Percentiles rank a stretch among this genome's conserved stretches.
phyloP scores from a whole-genome alignment of 2,888 invertebrate genomes.

The Cephus pulcher region DNA sequence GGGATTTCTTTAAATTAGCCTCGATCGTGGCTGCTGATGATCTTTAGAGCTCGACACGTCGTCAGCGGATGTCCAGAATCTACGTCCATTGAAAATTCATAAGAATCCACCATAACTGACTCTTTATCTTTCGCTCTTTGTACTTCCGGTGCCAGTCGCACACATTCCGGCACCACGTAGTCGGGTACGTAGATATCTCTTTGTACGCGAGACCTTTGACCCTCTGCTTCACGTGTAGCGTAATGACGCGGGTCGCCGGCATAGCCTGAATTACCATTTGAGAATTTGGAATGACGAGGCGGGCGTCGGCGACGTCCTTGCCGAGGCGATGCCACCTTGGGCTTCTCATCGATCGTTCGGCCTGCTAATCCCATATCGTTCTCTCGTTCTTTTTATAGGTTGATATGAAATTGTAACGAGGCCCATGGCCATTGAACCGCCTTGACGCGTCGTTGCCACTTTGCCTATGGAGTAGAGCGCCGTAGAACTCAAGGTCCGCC shows the following conservation, averaged over 20 bases:
- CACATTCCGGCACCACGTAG: not conserved
- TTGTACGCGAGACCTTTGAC: not conserved
- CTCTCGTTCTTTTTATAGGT: constrained; percentile 30
- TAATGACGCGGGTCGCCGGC: not conserved
- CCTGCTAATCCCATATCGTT: not conserved
- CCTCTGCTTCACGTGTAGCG: not conserved
- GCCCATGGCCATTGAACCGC: constrained; percentile 2
- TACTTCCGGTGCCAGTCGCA: constrained; percentile 24
- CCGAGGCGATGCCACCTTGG: too few species aligned
- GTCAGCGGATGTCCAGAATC: not conserved
- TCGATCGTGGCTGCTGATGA: not conserved
- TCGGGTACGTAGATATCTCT: not conserved
- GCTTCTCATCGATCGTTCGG: not conserved
- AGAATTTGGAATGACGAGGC: not conserved
- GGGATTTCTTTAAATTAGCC: not conserved
- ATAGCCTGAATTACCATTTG: not conserved
- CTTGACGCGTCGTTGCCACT: not conserved
- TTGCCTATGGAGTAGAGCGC: not conserved
- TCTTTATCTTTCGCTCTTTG: constrained; percentile 30
- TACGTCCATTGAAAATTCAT: not conserved
- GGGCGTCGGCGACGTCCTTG: not conserved
- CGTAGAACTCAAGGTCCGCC: not conserved
- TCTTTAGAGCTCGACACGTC: not conserved
- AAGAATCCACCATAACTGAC: not conserved
- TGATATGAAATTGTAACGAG: constrained; percentile 12